Evolutionary conservation across 2,888 invertebrate genomes (phyloP).

Genomic region (Drosophila paracracens): DNA sequence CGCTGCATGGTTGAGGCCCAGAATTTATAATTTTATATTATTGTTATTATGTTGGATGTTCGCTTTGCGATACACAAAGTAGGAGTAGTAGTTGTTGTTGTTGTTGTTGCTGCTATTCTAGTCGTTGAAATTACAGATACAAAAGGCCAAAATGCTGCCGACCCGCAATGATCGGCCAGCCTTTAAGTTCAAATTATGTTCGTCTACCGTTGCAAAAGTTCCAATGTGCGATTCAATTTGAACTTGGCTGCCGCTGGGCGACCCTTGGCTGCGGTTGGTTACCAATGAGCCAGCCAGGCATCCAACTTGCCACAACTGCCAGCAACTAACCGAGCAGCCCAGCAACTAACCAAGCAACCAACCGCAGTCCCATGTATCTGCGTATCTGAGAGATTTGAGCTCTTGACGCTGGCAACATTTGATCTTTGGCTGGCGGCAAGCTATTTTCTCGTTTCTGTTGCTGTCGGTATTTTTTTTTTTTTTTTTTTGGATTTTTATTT

Average conservation of each 20-base stretch:
- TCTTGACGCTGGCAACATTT: slow-evolving; percentile 64
- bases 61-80: slow-evolving; percentile 35
- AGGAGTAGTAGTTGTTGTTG: neutral
- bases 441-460: slow-evolving; percentile 51
- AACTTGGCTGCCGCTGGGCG: slow-evolving; percentile 71
- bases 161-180: slow-evolving; percentile 41
- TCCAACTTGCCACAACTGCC: slow-evolving; percentile 18
- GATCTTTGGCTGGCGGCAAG: slow-evolving; percentile 75
- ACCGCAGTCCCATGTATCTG: slow-evolving; percentile 68
- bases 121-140: slow-evolving; percentile 57
- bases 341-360: slow-evolving; percentile 31
- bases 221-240: slow-evolving; percentile 70
- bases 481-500: slow-evolving; percentile 3
- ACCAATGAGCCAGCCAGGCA: slow-evolving; percentile 34
- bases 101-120: neutral
- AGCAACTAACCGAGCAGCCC: slow-evolving; percentile 23
- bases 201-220: slow-evolving; percentile 63
- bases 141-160: slow-evolving; percentile 47
- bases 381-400: slow-evolving; percentile 69
- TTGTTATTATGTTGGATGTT: slow-evolving; percentile 66
- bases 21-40: slow-evolving; percentile 75
- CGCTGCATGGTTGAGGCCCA: slow-evolving; percentile 28
- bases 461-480: slow-evolving; percentile 2
- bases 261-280: slow-evolving; percentile 72
- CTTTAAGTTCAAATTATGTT: slow-evolving; percentile 72